These are phyloP conservation scores for Pimpla rufipes DNA, from an alignment of 2,888 invertebrate genomes.

Conservation along the genomic window DNA sequence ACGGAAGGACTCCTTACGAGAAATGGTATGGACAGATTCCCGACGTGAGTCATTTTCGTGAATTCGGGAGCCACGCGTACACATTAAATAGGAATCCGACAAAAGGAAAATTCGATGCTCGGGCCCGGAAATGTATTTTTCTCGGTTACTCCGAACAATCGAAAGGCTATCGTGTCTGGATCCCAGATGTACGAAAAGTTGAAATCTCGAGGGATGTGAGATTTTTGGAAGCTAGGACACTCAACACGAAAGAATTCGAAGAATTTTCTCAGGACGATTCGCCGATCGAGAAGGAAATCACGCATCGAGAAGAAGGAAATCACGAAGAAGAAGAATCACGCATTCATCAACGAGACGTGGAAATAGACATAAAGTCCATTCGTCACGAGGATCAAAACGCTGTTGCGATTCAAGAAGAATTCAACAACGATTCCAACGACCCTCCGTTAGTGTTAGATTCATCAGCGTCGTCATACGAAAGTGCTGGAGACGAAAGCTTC, in stretches of 20 bases:
- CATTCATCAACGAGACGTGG: slow-evolving; percentile 13
- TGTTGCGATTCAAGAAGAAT: neutral
- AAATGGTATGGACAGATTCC: slow-evolving; percentile 42
- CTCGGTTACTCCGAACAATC: slow-evolving; percentile 60
- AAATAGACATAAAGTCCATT: neutral
- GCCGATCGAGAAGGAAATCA: no score
- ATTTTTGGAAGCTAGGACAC: neutral
- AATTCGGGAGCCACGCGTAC: slow-evolving; percentile 55
- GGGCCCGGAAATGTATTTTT: slow-evolving; percentile 60
- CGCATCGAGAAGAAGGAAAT: no score
- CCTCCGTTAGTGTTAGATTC: neutral
- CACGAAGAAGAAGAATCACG: no score
- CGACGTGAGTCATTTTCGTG: slow-evolving; percentile 46
- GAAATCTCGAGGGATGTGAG: slow-evolving; percentile 54
- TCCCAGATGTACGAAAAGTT: slow-evolving; percentile 52
- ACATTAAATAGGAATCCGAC: slow-evolving; percentile 40
- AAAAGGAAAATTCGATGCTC: slow-evolving; percentile 61
- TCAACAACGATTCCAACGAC: no score
- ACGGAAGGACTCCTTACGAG: slow-evolving; percentile 49
- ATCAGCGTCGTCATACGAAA: slow-evolving; percentile 12
- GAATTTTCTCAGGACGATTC: neutral
- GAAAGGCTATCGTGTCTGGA: no score
- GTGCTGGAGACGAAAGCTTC: no score
- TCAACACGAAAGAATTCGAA: no score
- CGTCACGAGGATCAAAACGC: neutral